Evolutionary conservation across 2,888 invertebrate species (phyloP), one percentile per base, ranked within the genome.

Genomic region (Blera fallax): DNA sequence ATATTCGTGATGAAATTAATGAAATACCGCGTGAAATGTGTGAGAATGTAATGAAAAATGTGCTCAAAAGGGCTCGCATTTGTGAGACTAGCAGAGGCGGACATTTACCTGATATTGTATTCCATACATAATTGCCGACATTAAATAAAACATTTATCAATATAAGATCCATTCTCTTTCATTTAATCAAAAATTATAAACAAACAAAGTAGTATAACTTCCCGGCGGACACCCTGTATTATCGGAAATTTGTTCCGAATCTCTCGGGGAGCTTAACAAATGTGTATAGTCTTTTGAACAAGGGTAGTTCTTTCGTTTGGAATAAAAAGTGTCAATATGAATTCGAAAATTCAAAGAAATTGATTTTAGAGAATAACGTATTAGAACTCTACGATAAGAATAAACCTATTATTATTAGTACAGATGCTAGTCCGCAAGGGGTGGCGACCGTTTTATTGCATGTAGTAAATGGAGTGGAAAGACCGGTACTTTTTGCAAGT

Each of bases 241-340:
- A 69, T 14, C 5, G 32, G 10, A 58, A 48, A 11, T 77, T 69
- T 77, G 48, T 77, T 37, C 67, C 52, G 4, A 48, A 77, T 60
- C 24, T 77, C 0, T 77, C 58, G 1, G 67, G 58, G 14, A 76
- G 29, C 0, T 18, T 56, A 16, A 67, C 16, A 7, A 40, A 11
- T 29, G 8, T 76, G 16, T 76, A 58, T 24, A 27, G 50, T 32
- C 10, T 40, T 4, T 76, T 67, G 50, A 32, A 50, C 7, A 58
- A 50, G 18, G 45, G 24, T 21, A 21, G 1, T 37, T 24, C 14
- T 8, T 56, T 65, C 32, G 11, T 43, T 7, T 76, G 54, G 56
- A 29, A 21, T 7, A 43, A 56, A 52, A 62, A 29, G 10, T 67
- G 50, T 50, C 50, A 69, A 16, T 32, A 50, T 29, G 48, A 77